Conservation (phyloP, 2,797 vertebrate species). For the Alosa sapidissima region DNA sequence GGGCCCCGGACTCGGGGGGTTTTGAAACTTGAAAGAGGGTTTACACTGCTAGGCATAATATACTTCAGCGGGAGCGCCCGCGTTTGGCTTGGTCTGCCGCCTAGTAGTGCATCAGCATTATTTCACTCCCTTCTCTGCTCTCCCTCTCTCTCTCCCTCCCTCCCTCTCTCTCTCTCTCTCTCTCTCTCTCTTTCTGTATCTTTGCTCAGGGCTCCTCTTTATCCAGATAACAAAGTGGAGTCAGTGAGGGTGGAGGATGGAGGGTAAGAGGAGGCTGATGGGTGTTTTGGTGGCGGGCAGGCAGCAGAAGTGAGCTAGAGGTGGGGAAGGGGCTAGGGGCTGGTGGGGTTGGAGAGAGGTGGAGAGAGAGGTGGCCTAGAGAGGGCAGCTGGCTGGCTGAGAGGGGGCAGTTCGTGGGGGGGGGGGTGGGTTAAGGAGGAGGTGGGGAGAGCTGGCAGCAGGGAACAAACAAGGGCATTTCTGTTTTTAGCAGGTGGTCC, state of each 20-base stretch:
- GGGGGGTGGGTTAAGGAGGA: background rate
- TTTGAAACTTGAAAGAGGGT: constrained; percentile 57
- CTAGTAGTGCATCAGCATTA: constrained; percentile 64
- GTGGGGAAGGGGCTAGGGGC: background rate
- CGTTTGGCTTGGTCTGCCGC: constrained; percentile 62
- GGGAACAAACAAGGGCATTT: constrained; percentile 34
- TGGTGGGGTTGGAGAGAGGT: background rate
- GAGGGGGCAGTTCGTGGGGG: background rate
- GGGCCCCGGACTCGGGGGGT: constrained; percentile 47
- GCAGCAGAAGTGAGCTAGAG: no score
- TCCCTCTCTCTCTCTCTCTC: constrained; percentile 38
- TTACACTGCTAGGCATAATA: constrained; percentile 61
- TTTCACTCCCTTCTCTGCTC: constrained; percentile 32
- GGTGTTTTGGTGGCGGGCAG: background rate
- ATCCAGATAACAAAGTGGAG: constrained; percentile 32
- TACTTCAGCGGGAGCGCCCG: constrained; percentile 58
- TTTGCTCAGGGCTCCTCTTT: constrained; percentile 37
- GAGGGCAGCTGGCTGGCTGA: background rate
- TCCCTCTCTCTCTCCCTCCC: constrained; percentile 19
- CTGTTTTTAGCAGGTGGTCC: constrained; percentile 43
- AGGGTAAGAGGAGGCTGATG: background rate
- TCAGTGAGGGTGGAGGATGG: background rate
- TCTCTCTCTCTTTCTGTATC: background rate
- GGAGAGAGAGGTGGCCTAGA: background rate
- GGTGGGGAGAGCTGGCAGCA: background rate